Evolutionary conservation across 1,140 invertebrate genomes (phyloP), one percentile per base, ranked within the genome.

Genomic region (Matsumurasca onukii): DNA sequence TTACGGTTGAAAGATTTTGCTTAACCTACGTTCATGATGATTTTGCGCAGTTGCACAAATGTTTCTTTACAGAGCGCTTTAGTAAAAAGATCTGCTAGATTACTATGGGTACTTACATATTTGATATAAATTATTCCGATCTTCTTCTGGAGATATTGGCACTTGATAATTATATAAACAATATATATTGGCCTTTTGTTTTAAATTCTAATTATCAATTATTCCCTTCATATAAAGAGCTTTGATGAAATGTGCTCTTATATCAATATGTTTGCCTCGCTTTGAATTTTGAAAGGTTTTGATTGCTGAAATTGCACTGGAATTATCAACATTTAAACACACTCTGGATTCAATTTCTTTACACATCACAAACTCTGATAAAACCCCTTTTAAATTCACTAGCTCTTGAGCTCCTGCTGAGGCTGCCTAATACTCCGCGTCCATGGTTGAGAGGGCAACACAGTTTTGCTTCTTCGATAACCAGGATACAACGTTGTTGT

Each of bases 381-480:
- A 30, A 12, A 75, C 57, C 31, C 71, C 68, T 61, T 74, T 73
- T 22, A 78, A 22, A 68, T 74, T 71, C 25, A 77, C 49, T 12
- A 74, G 64, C 48, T 74, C 75, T 72, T 75, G 69, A 30, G 71
- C 70, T 68, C 71, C 71, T 48, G 71, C 22, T 17, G 72, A 70
- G 13, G 72, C 69, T 39, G 79, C 76, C 13, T 80, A 70, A 69
- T 79, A 81, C 52, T 82, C 79, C 0, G 79, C 75, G 62, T 81
- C 78, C 5, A 75, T 74, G 22, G 76, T 78, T 27, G 75, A 80
- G 9, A 79, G 24, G 25, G 78, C 74, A 13, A 78, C 74, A 67
- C 69, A 72, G n/a, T 12, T 61, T 72, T 81, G 78, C 69, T 75
- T 75, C 48, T 72, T 70, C 1, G 69, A 74, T 15, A 52, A 72